Conservation (phyloP, 2,888 invertebrate species). For the Antitype chi region DNA sequence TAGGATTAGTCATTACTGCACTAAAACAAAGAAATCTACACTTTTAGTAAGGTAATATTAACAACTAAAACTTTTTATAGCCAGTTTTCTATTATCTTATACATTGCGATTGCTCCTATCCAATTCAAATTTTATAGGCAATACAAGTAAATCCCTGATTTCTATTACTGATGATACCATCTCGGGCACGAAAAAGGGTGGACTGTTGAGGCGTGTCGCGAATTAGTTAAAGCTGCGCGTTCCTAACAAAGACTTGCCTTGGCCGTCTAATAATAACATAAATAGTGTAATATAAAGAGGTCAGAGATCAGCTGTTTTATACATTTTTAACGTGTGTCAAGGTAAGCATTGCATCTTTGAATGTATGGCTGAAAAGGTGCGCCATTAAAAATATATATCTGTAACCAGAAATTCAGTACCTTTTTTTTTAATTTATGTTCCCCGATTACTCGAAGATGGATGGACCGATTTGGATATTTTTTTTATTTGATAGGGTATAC, state of each 20-base stretch:
- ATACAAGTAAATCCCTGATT: constrained; percentile 39
- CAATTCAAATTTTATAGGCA: constrained; percentile 25
- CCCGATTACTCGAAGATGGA: no score
- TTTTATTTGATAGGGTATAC: no score
- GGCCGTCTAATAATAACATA: constrained; percentile 44
- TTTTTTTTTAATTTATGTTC: no score
- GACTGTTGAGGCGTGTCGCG: constrained; percentile 61
- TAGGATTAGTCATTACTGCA: no score
- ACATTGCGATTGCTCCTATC: constrained; percentile 31
- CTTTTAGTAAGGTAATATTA: no score
- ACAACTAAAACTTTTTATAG: not conserved
- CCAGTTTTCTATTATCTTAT: not conserved
- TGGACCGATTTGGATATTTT: no score
- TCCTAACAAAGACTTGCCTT: constrained; percentile 57
- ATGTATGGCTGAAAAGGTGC: not conserved
- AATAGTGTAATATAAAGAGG: not conserved
- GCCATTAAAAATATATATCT: no score
- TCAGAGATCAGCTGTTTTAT: not conserved
- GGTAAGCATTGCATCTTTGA: not conserved
- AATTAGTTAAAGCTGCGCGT: constrained; percentile 65
- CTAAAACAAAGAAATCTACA: not conserved
- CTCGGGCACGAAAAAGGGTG: constrained; percentile 40
- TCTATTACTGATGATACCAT: constrained; percentile 41
- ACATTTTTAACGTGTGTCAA: not conserved
- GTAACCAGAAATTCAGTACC: no score